phyloP scores from a whole-genome alignment of 2,888 invertebrate species.

The Chloromyia formosa region DNA sequence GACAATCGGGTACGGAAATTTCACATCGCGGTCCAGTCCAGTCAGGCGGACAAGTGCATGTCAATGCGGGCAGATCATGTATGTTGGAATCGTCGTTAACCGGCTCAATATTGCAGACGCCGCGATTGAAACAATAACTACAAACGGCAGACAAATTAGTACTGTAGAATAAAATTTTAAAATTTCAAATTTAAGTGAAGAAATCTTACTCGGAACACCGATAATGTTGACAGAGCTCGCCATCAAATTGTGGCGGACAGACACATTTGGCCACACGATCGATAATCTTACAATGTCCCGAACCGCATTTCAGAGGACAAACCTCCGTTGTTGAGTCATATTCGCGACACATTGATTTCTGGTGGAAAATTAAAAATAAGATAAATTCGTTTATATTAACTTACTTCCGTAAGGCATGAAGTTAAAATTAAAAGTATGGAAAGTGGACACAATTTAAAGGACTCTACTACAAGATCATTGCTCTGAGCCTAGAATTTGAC shows the following conservation, averaged over 20 bases:
- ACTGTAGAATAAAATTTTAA: too few species aligned
- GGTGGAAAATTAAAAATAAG: slow-evolving; percentile 2
- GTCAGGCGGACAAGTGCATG: slow-evolving; percentile 70
- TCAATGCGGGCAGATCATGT: slow-evolving; percentile 56
- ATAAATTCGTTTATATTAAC: neutral
- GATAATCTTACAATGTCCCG: slow-evolving; percentile 69
- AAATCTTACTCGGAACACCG: slow-evolving; percentile 69
- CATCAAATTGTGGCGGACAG: slow-evolving; percentile 72
- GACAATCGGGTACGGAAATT: slow-evolving; percentile 68
- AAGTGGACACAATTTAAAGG: too few species aligned
- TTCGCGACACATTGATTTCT: slow-evolving; percentile 57
- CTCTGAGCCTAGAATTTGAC: too few species aligned
- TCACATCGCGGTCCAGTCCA: slow-evolving; percentile 75
- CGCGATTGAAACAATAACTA: slow-evolving; percentile 71
- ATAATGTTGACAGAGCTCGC: slow-evolving; percentile 74
- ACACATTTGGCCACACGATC: slow-evolving; percentile 70
- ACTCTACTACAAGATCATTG: too few species aligned
- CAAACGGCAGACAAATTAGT: neutral
- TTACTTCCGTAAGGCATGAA: too few species aligned
- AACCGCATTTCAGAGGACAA: slow-evolving; percentile 70
- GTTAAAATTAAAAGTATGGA: too few species aligned
- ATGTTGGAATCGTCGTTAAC: slow-evolving; percentile 56
- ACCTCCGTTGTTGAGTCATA: slow-evolving; percentile 59
- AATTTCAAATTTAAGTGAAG: neutral
- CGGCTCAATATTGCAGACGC: slow-evolving; percentile 66